phyloP scores from a whole-genome alignment of 2,113 vertebrate genomes.

The Girardinichthys multiradiatus region DNA sequence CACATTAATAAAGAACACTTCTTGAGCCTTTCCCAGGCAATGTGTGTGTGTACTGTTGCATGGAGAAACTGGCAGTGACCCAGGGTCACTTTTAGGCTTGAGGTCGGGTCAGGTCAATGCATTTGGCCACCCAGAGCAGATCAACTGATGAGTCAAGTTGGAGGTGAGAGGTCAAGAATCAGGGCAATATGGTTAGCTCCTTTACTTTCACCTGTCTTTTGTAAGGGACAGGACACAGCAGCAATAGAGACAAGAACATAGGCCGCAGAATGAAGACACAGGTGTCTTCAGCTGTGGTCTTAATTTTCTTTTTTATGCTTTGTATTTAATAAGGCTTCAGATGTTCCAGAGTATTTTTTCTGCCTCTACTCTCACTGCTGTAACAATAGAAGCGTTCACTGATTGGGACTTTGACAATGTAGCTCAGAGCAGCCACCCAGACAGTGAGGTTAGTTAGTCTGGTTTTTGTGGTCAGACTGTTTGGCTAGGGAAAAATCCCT shows the following conservation, averaged over 20 bases:
- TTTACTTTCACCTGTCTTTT: conserved; percentile 67
- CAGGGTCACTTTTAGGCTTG: conserved; percentile 42
- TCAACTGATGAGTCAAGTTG: conserved; percentile 65
- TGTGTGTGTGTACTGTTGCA: conserved; percentile 22
- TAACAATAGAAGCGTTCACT: conserved; percentile 68
- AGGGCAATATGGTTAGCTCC: conserved; percentile 5
- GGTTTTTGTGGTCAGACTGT: conserved; percentile 75
- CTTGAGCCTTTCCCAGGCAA: conserved; percentile 40
- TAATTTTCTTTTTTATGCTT: background rate
- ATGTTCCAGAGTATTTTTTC: background rate
- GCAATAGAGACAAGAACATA: conserved; percentile 31
- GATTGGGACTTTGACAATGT: conserved; percentile 70
- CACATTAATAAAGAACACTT: background rate
- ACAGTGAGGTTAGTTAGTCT: conserved; percentile 74
- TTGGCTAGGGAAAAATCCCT: conserved; percentile 62
- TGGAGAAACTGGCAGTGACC: conserved; percentile 58
- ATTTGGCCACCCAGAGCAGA: conserved; percentile 44
- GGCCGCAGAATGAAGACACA: conserved; percentile 28
- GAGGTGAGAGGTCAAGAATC: conserved; percentile 55
- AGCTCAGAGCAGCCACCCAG: conserved; percentile 68
- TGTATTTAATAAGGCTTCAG: background rate
- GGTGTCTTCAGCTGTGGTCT: conserved; percentile 3
- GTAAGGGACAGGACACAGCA: conserved; percentile 28
- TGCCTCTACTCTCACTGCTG: conserved; percentile 22
- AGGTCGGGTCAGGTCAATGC: conserved; percentile 62